phyloP scores from a whole-genome alignment of 2,113 vertebrate genomes.

The Podarcis raffonei region DNA sequence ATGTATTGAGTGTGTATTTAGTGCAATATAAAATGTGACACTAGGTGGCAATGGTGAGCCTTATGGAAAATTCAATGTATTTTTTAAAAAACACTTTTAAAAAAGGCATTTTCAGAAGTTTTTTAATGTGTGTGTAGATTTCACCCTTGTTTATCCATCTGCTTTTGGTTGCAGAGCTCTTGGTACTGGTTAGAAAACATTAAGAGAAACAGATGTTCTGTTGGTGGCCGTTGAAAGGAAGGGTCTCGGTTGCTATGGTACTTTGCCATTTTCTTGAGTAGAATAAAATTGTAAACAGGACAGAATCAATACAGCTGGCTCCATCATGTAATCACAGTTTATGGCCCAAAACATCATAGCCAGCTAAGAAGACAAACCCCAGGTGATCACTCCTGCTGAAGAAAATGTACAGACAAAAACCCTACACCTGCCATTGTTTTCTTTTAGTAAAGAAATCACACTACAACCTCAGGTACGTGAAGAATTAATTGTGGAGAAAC shows the following conservation, averaged over 20 bases:
- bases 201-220: neutral
- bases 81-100: too few species aligned
- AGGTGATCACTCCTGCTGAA: conserved; percentile 22
- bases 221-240: neutral
- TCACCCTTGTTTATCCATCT: neutral
- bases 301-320: conserved; percentile 3
- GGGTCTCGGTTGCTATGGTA: neutral
- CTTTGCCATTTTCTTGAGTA: neutral
- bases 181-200: neutral
- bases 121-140: too few species aligned
- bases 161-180: neutral
- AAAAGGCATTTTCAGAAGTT: too few species aligned
- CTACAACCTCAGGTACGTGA: neutral
- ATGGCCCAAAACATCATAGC: conserved; percentile 14
- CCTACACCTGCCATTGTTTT: conserved; percentile 3
- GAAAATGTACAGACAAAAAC: conserved; percentile 14
- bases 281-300: neutral
- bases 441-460: neutral
- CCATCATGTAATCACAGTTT: neutral
- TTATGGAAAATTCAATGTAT: too few species aligned
- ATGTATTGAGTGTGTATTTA: too few species aligned
- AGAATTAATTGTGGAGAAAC: neutral
- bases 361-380: conserved; percentile 31
- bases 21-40: too few species aligned
- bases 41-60: too few species aligned